Conservation (phyloP, 2,113 vertebrate species). For the Cynoglossus semilaevis region DNA sequence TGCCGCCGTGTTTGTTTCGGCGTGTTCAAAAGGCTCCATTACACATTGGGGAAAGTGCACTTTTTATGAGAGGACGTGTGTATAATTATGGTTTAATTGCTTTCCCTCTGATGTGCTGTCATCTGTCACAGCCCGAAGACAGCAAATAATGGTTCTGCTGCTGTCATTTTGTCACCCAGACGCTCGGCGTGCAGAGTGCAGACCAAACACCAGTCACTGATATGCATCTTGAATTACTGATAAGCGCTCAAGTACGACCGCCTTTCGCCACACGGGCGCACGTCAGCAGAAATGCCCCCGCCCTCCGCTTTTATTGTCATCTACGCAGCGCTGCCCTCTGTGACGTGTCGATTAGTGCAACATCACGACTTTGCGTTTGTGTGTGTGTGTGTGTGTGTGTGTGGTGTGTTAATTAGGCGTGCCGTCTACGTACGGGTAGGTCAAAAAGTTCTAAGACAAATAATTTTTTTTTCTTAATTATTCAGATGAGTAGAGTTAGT, state of each 20-base stretch:
- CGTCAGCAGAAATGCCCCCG: slow-evolving; percentile 28
- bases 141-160: slow-evolving; percentile 76
- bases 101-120: slow-evolving; percentile 78
- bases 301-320: slow-evolving; percentile 35
- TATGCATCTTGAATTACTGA: slow-evolving; percentile 78
- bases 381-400: too few species aligned
- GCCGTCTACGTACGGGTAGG: too few species aligned
- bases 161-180: slow-evolving; percentile 73
- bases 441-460: too few species aligned
- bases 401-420: too few species aligned
- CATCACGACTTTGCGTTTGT: too few species aligned
- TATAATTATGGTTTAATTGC: slow-evolving; percentile 80
- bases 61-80: slow-evolving; percentile 50
- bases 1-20: slow-evolving; percentile 17
- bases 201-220: slow-evolving; percentile 74
- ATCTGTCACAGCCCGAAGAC: slow-evolving; percentile 80
- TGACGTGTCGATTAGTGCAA: too few species aligned
- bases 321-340: slow-evolving; percentile 13
- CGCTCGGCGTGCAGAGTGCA: slow-evolving; percentile 71
- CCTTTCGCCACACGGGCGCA: slow-evolving; percentile 52
- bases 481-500: too few species aligned
- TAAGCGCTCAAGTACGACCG: slow-evolving; percentile 65
- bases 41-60: slow-evolving; percentile 47
- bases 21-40: slow-evolving; percentile 45
- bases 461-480: too few species aligned